phyloP scores from a whole-genome alignment of 2,797 vertebrate species.

The Anas bernieri region DNA sequence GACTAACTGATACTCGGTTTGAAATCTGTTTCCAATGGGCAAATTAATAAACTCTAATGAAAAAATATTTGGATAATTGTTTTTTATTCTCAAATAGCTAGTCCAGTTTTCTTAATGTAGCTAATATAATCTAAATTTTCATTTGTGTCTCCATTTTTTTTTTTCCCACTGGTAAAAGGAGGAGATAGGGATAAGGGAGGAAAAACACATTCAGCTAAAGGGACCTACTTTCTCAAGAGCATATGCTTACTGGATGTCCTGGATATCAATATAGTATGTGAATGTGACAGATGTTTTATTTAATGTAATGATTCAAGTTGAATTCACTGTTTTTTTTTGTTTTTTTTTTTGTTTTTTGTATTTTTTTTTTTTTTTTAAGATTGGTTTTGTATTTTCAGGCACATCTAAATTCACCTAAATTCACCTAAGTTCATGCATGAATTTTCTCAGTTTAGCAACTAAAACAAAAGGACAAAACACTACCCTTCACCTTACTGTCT shows the following conservation, averaged over 20 bases:
- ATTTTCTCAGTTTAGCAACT: neutral
- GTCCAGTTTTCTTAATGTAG: neutral
- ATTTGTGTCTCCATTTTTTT: neutral
- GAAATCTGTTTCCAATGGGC: neutral
- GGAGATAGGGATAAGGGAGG: neutral
- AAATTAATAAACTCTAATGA: neutral
- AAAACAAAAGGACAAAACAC: neutral
- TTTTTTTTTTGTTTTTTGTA: neutral
- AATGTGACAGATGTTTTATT: neutral
- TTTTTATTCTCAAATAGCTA: neutral
- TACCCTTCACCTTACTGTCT: neutral
- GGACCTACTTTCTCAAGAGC: neutral
- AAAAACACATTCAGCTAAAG: neutral
- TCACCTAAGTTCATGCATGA: neutral
- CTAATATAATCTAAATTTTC: neutral
- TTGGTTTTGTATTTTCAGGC: neutral
- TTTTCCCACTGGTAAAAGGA: neutral
- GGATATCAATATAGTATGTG: neutral
- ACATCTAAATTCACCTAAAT: neutral
- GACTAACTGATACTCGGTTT: neutral
- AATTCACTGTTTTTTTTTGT: neutral
- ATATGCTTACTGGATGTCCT: neutral
- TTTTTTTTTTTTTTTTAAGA: too few relatives aligned
- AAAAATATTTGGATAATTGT: neutral
- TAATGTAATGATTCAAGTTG: neutral